phyloP scores from a whole-genome alignment of 2,113 vertebrate species.

The Equus quagga region DNA sequence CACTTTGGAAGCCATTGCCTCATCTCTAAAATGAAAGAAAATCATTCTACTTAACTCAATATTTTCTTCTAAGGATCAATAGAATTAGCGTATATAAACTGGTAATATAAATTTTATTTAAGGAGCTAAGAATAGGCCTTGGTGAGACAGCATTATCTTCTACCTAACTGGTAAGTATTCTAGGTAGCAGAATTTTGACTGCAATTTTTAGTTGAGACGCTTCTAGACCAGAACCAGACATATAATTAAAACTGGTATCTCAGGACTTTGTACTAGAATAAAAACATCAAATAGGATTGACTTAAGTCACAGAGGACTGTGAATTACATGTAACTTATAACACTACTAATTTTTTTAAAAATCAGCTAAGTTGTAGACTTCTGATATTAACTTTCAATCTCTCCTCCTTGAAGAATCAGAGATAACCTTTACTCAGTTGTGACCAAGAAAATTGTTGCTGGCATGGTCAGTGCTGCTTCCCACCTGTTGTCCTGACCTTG shows the following conservation, averaged over 20 bases:
- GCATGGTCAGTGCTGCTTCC: neutral
- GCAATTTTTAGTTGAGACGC: neutral
- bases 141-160: neutral
- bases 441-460: neutral
- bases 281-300: neutral
- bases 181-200: neutral
- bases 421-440: neutral
- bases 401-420: neutral
- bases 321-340: neutral
- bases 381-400: neutral
- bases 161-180: neutral
- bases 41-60: neutral
- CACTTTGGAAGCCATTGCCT: neutral
- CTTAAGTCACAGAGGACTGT: neutral
- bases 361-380: neutral
- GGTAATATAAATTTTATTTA: neutral
- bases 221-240: neutral
- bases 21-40: slow-evolving; percentile 18
- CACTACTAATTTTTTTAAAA: neutral
- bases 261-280: neutral
- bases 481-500: neutral
- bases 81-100: neutral
- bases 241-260: neutral
- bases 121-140: neutral
- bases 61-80: neutral